phyloP scores from a whole-genome alignment of 53 echinoderm and acorn worm genomes.

The Arbacia lixula region DNA sequence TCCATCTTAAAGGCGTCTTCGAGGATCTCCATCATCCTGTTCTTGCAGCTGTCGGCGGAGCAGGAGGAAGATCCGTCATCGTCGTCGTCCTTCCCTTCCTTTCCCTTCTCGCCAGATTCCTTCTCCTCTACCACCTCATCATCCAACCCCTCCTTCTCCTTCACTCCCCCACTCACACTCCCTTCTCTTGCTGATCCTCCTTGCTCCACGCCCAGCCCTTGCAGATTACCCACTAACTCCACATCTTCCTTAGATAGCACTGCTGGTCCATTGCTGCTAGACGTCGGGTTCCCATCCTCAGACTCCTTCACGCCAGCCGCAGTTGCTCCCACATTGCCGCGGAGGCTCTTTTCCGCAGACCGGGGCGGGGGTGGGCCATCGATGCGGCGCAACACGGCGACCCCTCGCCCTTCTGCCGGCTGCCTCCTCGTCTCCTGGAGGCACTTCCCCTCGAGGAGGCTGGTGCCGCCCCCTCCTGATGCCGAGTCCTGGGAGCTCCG shows the following conservation, averaged over 20 bases:
- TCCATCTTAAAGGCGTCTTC: constrained; percentile 48
- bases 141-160: too few relatives aligned
- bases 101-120: not conserved
- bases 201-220: too few relatives aligned
- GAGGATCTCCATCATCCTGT: constrained; percentile 45
- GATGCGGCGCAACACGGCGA: not conserved
- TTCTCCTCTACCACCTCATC: not conserved
- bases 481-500: not conserved
- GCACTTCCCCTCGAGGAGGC: not conserved
- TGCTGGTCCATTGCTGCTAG: too few relatives aligned
- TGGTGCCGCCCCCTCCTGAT: not conserved
- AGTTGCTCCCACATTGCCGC: not conserved
- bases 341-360: not conserved
- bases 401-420: not conserved
- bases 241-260: too few relatives aligned
- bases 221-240: too few relatives aligned
- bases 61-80: constrained; percentile 11
- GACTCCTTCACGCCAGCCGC: not conserved
- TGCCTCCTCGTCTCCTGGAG: not conserved
- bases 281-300: not conserved
- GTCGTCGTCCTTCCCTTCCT: not conserved
- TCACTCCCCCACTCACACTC: too few relatives aligned
- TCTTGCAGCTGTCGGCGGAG: constrained; percentile 44
- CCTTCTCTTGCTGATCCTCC: too few relatives aligned
- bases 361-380: not conserved